Evolutionary conservation across 2,797 vertebrate genomes (phyloP).

Genomic region (Hirundo rustica): DNA sequence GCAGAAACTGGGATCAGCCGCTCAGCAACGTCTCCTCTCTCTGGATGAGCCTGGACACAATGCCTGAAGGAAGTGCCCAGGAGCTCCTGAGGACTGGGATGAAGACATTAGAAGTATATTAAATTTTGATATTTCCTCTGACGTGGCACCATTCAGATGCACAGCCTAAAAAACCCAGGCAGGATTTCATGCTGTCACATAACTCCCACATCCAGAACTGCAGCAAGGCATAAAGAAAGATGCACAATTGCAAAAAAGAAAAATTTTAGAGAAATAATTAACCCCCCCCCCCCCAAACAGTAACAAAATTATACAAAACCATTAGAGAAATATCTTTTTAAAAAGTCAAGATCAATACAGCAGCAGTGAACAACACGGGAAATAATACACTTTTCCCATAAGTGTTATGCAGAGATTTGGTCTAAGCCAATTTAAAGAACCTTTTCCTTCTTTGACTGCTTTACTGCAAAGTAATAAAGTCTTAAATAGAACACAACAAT

Average conservation of each 20-base stretch:
- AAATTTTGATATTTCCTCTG: neutral
- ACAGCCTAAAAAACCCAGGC: neutral
- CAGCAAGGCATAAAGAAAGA: neutral
- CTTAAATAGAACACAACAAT: neutral
- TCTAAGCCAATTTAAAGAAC: neutral
- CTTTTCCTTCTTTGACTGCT: neutral
- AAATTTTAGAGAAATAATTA: neutral
- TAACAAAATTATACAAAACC: neutral
- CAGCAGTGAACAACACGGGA: neutral
- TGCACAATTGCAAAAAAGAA: neutral
- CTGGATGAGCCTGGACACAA: neutral
- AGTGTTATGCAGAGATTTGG: neutral
- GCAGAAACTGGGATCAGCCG: neutral
- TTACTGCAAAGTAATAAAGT: neutral
- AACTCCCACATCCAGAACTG: neutral
- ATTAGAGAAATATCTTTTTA: neutral
- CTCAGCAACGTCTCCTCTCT: neutral
- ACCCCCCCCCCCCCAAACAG: rapidly evolving
- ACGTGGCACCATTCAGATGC: neutral
- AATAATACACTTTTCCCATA: neutral
- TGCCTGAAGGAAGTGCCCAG: neutral
- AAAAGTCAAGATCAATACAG: neutral
- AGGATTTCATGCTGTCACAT: neutral
- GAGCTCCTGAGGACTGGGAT: neutral
- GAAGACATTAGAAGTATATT: neutral